Evolutionary conservation across 2,888 invertebrate species (phyloP).

Genomic region (Druceiella hillmani): DNA sequence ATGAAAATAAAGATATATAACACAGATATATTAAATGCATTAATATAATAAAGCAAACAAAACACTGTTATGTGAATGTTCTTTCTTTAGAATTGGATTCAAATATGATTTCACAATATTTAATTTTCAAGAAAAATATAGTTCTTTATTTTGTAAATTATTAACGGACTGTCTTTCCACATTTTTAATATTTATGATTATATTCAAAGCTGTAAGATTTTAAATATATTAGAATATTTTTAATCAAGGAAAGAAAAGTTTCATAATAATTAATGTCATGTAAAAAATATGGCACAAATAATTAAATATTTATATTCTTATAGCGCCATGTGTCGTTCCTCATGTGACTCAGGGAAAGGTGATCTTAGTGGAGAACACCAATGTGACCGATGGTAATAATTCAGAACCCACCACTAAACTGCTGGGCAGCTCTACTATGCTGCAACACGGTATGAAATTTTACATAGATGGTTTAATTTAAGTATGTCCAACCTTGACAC

Average conservation of each 20-base stretch:
- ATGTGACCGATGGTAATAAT: slow-evolving; percentile 42
- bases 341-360: slow-evolving; percentile 75
- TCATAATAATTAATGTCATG: background rate
- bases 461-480: too few relatives aligned
- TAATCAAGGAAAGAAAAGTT: background rate
- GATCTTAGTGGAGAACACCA: slow-evolving; percentile 57
- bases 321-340: slow-evolving; percentile 92
- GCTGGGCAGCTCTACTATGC: slow-evolving; percentile 49
- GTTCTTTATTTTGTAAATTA: too few relatives aligned
- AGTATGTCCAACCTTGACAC: too few relatives aligned
- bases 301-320: slow-evolving; percentile 23
- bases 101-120: too few relatives aligned
- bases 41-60: too few relatives aligned
- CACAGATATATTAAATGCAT: too few relatives aligned
- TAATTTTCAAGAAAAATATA: too few relatives aligned
- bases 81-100: too few relatives aligned
- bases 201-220: slow-evolving; percentile 1
- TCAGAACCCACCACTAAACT: slow-evolving; percentile 48
- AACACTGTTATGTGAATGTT: too few relatives aligned
- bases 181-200: slow-evolving; percentile 7
- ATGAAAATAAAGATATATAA: too few relatives aligned
- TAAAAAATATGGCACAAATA: slow-evolving; percentile 7
- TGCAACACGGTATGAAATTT: slow-evolving; percentile 45
- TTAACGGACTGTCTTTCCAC: too few relatives aligned
- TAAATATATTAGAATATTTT: too few relatives aligned